Base-by-base conservation (phyloP, 2,797 vertebrate genomes). In the Halcyon leucocephala region DNA sequence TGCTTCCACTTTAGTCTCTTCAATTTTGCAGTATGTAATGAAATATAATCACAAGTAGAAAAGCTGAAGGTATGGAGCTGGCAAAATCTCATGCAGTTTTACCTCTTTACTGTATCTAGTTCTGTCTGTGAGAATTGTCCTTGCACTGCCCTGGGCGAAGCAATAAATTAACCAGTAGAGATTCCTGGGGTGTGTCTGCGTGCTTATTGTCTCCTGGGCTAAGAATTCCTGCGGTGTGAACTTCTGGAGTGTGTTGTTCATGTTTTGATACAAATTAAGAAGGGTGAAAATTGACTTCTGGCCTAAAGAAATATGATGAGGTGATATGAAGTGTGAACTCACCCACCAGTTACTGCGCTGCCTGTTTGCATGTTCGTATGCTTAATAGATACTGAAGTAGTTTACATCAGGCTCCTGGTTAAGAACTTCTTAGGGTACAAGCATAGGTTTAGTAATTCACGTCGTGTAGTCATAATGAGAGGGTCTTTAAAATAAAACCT, bases 41-140 rank as follows among this genome's bases (percentile, higher is more conserved):
- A 79, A 67, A 74, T 93, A 24, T 35, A 81, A 97, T 95, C 79
- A 85, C 55, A 95, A 94, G 78, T 42, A 86, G 70, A 82, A 73
- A 51, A 93, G 24, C 66, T 95, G 82, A 35, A 83, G 81, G 81
- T 57, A 46, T 54, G 51, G 46, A 61, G 85, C 96, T 85, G 89
- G 72, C 74, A 93, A 62, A 84, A 82, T 74, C 90, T 90, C 31
- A 4, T 49, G 69, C 20, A 74, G 52, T 41, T 93, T 85, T 91
- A 90, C 90, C 76, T 96, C 90, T 52, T 96, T 57, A 48, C 52
- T 85, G 1, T 71, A 55, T 60, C 76, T 83, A 5, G 65, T 67
- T 91, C 18, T 58, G 0, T 31, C 22, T 13, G 42, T 19, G 44
- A 65, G 22, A 33, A 29, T 64, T 78, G 54, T 57, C 26, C 52